Conservation (phyloP, 2,797 vertebrate species). For the Hipposideros larvatus region DNA sequence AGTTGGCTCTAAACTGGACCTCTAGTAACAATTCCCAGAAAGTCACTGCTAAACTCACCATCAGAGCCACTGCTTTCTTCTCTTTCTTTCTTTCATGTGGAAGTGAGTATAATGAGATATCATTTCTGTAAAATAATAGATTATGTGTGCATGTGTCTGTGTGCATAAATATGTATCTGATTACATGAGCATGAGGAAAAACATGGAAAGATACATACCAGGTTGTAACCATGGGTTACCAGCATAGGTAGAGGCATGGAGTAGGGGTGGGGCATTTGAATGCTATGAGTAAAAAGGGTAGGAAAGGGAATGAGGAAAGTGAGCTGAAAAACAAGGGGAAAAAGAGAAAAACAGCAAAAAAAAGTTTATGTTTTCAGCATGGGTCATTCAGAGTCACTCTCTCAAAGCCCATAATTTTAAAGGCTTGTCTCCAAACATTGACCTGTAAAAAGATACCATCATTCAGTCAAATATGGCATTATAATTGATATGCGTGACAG, state of each 20-base stretch:
- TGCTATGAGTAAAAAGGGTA: not conserved
- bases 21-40: not conserved
- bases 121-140: not conserved
- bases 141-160: not conserved
- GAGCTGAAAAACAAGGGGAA: not conserved
- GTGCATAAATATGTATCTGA: not conserved
- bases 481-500: not conserved
- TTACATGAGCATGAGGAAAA: not conserved
- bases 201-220: not conserved
- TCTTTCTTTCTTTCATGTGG: not conserved
- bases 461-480: not conserved
- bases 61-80: not conserved
- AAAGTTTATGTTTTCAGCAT: not conserved
- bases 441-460: not conserved
- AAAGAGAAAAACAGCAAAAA: not conserved
- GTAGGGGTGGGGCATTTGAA: not conserved
- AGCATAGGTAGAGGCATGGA: not conserved
- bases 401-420: not conserved
- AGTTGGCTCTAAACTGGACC: not conserved
- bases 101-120: not conserved
- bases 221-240: not conserved
- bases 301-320: not conserved
- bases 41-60: not conserved
- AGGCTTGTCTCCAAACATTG: not conserved
- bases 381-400: not conserved